A percentile compares a stretch with the other conserved stretches of the same genome.
Conservation (phyloP, 2,113 vertebrate genomes). For the Trogon surrucura region DNA sequence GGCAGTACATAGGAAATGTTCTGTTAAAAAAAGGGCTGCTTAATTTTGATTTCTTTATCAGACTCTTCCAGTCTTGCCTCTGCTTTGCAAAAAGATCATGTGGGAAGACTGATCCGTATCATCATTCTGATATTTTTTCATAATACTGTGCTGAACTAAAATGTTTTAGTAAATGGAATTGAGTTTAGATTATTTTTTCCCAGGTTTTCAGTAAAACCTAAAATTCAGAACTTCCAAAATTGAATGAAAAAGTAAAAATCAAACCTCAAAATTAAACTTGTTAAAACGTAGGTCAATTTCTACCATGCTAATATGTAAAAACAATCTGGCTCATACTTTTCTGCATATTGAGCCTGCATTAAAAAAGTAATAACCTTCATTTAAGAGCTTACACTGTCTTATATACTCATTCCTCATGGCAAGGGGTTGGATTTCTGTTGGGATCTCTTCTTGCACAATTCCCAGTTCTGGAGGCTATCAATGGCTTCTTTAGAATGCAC, state of each 20-base stretch:
- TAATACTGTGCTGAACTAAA: not conserved
- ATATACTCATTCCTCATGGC: not conserved
- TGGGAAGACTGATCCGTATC: not conserved
- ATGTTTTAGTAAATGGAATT: not conserved
- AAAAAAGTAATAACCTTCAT: not conserved
- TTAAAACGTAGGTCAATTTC: not conserved
- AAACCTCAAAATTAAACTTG: not conserved
- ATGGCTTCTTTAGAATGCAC: not conserved
- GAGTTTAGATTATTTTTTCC: not conserved
- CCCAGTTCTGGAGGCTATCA: not conserved
- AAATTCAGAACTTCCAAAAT: not conserved
- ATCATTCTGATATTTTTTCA: not conserved
- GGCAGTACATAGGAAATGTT: not conserved
- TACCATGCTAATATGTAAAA: not conserved
- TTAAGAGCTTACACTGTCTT: not conserved
- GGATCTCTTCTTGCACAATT: not conserved
- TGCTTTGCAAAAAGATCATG: not conserved
- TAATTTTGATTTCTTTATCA: not conserved
- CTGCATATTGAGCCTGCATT: not conserved
- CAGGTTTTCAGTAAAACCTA: not conserved
- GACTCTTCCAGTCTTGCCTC: not conserved
- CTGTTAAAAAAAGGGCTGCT: not conserved
- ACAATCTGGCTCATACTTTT: not conserved
- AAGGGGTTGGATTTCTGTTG: not conserved
- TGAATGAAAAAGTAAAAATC: not conserved